Conservation (phyloP, 2,888 invertebrate species). For the Neocrepidodera transversa region DNA sequence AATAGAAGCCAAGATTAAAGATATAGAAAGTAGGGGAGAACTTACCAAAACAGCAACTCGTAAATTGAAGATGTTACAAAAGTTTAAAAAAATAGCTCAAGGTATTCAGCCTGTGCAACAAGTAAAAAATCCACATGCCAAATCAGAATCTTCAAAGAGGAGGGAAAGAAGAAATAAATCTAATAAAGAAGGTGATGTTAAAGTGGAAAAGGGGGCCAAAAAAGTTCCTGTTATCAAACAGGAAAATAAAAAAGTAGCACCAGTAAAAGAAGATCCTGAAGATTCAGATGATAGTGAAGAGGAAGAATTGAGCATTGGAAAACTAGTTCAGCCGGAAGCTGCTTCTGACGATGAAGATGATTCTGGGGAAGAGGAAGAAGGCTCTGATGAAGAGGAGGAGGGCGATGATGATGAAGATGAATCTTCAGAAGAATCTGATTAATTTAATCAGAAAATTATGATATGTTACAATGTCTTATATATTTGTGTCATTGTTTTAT, state of each 20-base stretch:
- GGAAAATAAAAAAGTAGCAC: not conserved
- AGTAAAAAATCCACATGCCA: not conserved
- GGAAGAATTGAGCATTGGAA: not conserved
- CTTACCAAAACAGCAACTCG: slow-evolving; percentile 24
- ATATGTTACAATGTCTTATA: not conserved
- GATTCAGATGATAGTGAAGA: slow-evolving; percentile 4
- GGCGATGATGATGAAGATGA: slow-evolving; percentile 12
- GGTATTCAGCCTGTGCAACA: not conserved
- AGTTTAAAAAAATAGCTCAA: slow-evolving; percentile 22
- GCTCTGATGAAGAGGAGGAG: slow-evolving; percentile 1
- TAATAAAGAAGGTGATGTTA: not conserved
- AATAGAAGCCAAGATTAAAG: slow-evolving; percentile 22
- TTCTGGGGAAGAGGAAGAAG: slow-evolving; percentile 1
- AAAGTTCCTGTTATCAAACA: not conserved
- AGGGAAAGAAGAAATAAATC: slow-evolving; percentile 13
- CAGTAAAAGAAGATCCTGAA: slow-evolving; percentile 2
- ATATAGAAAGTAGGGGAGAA: slow-evolving; percentile 18
- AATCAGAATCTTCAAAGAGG: slow-evolving; percentile 13
- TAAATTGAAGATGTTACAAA: slow-evolving; percentile 23
- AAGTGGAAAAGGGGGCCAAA: not conserved
- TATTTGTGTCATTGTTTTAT: not conserved
- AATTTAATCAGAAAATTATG: not conserved
- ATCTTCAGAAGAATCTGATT: slow-evolving; percentile 15
- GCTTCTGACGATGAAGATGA: slow-evolving; percentile 13
- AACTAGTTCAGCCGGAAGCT: slow-evolving; percentile 6